Base-by-base conservation (phyloP, 2,113 vertebrate genomes). In the Castor canadensis region DNA sequence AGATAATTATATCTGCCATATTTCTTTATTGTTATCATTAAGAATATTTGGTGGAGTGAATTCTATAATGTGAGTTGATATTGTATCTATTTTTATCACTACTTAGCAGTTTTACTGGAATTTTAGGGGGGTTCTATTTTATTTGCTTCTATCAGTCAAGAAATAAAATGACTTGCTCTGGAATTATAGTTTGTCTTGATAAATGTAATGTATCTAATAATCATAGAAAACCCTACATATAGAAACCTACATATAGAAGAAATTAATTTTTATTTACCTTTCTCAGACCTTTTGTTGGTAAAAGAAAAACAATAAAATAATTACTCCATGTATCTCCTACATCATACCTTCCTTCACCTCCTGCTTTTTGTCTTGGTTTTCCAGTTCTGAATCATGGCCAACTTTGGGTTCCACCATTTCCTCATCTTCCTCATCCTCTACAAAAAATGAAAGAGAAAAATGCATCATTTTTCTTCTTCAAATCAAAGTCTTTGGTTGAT, bases 351-450 rank as follows among this genome's bases (percentile, higher is more conserved):
- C 99, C 97, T 99, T 99, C 60, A 98, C 97, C 92, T 99, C 99
- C 95, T 98, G 98, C 95, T 98, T 99, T 90, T 99, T 99, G 13
- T 99, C 99, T 89, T 99, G 98, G 96, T 99, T 99, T 98, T 98
- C 99, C 12, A 94, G 98, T 97, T 99, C 99, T 20, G 98, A 98
- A 84, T 99, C 99, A 3, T 98, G 98, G 64, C 98, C 98, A 73
- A 97, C 98, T 98, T 99, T 99, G 15, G 98, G 97, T 90, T 99
- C 99, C 81, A 99, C 98, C 97, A 99, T 98, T 98, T 99, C 99
- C 95, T 99, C 99, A 79, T 99, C 99, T 69, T 99, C 99, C 97
- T 99, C 99, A 98, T 99, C 99, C 96, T 99, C 99, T 99, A 97
- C 96, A 98, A 97, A 97, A 73, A 98, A 96, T n/a, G 95, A 95